A percentile compares a stretch with the other conserved stretches of the same genome.
These are phyloP conservation scores for Rhinichthys klamathensis DNA, from an alignment of 2,113 vertebrate species.

Conservation along the genomic window DNA sequence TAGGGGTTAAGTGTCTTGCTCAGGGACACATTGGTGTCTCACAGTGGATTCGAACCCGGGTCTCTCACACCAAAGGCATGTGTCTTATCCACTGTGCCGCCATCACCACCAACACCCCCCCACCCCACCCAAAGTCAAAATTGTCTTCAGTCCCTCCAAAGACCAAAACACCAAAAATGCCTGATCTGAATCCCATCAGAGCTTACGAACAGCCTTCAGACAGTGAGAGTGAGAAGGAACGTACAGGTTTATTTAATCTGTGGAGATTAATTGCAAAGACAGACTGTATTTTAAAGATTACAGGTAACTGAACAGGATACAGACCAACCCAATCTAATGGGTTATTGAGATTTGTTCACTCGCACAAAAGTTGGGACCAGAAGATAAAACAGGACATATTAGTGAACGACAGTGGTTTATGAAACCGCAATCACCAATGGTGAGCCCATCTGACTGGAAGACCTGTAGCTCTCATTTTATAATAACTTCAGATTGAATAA, in stretches of 20 bases:
- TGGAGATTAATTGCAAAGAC: background rate
- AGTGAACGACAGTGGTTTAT: background rate
- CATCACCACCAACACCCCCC: no score
- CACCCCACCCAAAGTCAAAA: background rate
- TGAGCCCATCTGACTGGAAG: background rate
- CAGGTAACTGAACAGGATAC: background rate
- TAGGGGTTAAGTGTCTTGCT: no score
- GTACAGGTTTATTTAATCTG: slow-evolving; percentile 53
- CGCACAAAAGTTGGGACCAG: background rate
- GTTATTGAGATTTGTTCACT: background rate
- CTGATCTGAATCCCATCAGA: background rate
- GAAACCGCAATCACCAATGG: background rate
- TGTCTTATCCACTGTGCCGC: no score
- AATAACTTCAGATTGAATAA: background rate
- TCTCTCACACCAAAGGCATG: no score
- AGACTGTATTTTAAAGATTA: background rate
- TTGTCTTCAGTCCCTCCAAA: background rate
- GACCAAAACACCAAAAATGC: no score
- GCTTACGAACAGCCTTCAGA: slow-evolving; percentile 31
- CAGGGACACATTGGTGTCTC: no score
- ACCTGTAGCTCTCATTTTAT: background rate
- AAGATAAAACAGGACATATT: background rate
- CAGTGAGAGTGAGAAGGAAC: slow-evolving; percentile 68
- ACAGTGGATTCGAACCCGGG: no score
- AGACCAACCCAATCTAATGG: background rate